A percentile compares a stretch with the other conserved stretches of the same genome.
Conservation (phyloP, 1,140 invertebrate genomes). For the Popillia japonica region DNA sequence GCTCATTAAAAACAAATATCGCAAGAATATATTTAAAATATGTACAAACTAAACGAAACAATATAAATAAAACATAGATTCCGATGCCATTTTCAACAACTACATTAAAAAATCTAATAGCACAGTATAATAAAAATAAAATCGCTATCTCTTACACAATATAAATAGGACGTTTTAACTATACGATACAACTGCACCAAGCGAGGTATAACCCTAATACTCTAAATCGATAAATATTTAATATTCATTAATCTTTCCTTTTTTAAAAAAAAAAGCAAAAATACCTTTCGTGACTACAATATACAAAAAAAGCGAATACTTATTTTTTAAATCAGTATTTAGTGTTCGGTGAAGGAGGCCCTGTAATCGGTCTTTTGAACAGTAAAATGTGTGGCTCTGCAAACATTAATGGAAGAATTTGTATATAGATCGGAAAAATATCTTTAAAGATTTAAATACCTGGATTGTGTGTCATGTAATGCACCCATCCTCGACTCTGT, state of each 20-base stretch:
- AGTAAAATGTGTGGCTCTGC: constrained; percentile 39
- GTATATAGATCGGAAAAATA: neutral
- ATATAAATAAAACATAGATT: constrained; percentile 7
- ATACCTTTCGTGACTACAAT: neutral
- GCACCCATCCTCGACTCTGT: constrained; percentile 93
- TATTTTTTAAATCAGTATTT: neutral
- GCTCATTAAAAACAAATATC: neutral
- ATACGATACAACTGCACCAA: constrained; percentile 6
- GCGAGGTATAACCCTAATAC: constrained; percentile 7
- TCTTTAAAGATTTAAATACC: constrained; percentile 64
- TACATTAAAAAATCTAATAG: neutral
- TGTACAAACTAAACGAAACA: neutral
- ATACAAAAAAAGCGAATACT: neutral
- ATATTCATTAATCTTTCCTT: neutral
- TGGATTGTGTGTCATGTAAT: constrained; percentile 94
- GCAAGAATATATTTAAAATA: neutral
- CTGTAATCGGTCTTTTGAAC: constrained; percentile 34
- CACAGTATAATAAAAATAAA: neutral
- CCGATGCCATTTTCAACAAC: neutral
- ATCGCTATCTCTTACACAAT: neutral
- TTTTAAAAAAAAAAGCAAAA: neutral
- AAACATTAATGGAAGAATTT: neutral
- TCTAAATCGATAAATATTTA: neutral
- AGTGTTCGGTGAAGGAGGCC: neutral
- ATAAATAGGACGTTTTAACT: neutral